Base-by-base conservation (phyloP, 2,113 vertebrate species). In the Psilopogon haemacephalus region DNA sequence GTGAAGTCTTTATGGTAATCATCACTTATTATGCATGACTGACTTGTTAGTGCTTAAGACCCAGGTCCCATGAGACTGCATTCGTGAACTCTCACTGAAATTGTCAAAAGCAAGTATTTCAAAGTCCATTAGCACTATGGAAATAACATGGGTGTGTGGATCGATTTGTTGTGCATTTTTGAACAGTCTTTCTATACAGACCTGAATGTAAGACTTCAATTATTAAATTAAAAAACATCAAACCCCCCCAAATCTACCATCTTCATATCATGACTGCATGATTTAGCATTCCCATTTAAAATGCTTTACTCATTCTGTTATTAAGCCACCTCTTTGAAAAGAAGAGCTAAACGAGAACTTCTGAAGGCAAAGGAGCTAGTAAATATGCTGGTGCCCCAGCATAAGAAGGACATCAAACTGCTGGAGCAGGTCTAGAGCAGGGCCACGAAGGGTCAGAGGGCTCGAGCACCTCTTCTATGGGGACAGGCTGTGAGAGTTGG, bases 21-120 rank as follows among this genome's bases (percentile, higher is more conserved):
- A 48, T 6, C 9, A 7, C 35, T 65, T 20, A 28, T n/a, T 26
- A 44, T 1, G 21, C 60, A 14, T 37, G 81, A 69, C 70, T 48
- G 24, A 59, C 48, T 42, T 86, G 64, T 64, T 27, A 55, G 63
- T 65, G 78, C 50, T 56, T 56, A 50, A 63, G 24, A 32, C 56
- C 60, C 33, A 4, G 38, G 65, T 63, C 52, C 27, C n/a, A 62
- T 32, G 17, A 38, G 18, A 32, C 59, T 50, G 56, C 7, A 0
- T 8, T 17, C 23, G 30, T 1, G 12, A 92, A 52, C 35, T 48
- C 54, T 63, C 60, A 63, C 48, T 17, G 38, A 33, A 54, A n/a
- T 0, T 38, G n/a, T 6, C 77, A 75, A 81, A 21, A 16, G 27
- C 12, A 24, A 15, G 0, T 24, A 55, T 71, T 38, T 8, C 6